These are phyloP conservation scores for Hemicentrotus pulcherrimus DNA, from an alignment of 35 echinoderm and acorn worm species.

Conservation along the genomic window DNA sequence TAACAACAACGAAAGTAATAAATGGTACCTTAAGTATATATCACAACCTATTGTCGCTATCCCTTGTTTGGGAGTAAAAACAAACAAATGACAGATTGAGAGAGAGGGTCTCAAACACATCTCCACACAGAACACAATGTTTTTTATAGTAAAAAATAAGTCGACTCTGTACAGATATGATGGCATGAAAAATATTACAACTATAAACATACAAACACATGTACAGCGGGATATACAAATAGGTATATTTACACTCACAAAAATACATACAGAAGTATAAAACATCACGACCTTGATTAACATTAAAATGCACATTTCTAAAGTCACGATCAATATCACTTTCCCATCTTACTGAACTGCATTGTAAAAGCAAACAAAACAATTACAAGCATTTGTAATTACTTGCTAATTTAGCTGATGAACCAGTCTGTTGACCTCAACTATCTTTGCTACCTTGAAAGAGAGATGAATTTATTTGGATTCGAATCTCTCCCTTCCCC, in stretches of 20 bases:
- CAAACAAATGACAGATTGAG: not conserved
- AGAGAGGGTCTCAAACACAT: not conserved
- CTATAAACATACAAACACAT: not conserved
- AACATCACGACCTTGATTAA: not conserved
- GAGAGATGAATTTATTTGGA: not conserved
- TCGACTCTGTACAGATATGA: not conserved
- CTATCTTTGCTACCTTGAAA: not conserved
- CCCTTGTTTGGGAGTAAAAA: not conserved
- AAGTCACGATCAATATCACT: not conserved
- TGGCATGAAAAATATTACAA: conserved; percentile 1
- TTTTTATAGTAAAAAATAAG: not conserved
- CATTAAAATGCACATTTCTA: not conserved
- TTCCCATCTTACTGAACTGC: not conserved
- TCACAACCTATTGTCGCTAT: not conserved
- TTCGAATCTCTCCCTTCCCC: not conserved
- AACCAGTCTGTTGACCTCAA: not conserved
- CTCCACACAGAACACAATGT: not conserved
- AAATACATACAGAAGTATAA: conserved; percentile 1
- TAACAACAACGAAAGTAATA: not conserved
- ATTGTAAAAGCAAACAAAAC: not conserved
- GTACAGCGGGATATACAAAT: not conserved
- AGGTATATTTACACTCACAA: not conserved
- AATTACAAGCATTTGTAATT: not conserved
- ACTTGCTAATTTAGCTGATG: not conserved
- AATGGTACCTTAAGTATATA: not conserved